Evolutionary conservation across 2,888 invertebrate species (phyloP).

Genomic region (Oxystoma pomonae): DNA sequence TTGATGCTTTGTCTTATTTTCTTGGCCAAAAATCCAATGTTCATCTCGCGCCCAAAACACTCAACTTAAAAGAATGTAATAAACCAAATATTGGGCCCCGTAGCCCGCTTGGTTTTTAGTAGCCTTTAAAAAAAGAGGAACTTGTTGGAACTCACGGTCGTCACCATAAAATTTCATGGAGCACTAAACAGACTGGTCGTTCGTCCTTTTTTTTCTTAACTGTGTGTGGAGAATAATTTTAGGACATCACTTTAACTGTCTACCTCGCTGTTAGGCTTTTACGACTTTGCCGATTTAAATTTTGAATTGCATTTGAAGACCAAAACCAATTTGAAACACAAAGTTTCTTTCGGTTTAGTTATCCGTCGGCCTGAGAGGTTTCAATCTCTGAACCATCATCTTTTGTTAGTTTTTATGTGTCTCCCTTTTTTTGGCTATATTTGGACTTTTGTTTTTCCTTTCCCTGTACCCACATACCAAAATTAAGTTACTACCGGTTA

Average conservation of each 20-base stretch:
- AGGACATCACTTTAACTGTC: conserved; percentile 37
- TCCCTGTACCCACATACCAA: not conserved
- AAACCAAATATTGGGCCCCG: not conserved
- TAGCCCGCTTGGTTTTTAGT: conserved; percentile 31
- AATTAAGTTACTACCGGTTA: not conserved
- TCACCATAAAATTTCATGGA: conserved; percentile 46
- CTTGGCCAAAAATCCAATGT: not conserved
- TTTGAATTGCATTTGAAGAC: conserved; percentile 31
- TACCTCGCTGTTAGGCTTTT: conserved; percentile 32
- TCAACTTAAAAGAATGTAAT: not conserved
- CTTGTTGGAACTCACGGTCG: conserved; percentile 42
- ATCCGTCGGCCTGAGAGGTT: no score
- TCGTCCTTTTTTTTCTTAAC: conserved; percentile 34
- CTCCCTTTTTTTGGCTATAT: no score
- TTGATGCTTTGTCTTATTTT: not conserved
- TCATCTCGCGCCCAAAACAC: not conserved
- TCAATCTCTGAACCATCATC: no score
- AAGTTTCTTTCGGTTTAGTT: conserved; percentile 6
- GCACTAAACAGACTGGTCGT: conserved; percentile 40
- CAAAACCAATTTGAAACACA: conserved; percentile 12
- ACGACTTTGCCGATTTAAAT: conserved; percentile 31
- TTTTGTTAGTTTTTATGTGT: no score
- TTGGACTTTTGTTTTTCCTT: no score
- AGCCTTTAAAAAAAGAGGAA: conserved; percentile 39
- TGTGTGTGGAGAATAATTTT: conserved; percentile 36